Conservation (phyloP, 2,797 vertebrate genomes). For the Gila robusta region DNA sequence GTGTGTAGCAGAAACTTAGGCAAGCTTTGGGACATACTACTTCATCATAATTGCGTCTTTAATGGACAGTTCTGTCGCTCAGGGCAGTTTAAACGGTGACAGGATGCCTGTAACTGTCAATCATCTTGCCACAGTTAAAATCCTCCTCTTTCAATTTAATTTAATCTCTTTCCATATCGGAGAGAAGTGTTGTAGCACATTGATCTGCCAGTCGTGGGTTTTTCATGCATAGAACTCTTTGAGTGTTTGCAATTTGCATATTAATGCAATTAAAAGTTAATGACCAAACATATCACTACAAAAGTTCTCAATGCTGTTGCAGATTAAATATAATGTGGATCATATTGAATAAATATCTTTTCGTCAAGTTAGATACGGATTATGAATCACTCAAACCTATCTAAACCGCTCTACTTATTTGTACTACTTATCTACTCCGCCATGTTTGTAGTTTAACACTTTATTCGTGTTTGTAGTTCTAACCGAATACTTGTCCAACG, state of each 20-base stretch:
- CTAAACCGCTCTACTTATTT: no score
- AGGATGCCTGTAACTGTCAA: not conserved
- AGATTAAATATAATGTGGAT: not conserved
- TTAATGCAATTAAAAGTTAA: not conserved
- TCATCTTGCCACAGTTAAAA: not conserved
- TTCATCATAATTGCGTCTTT: not conserved
- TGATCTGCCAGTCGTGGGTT: not conserved
- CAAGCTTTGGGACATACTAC: not conserved
- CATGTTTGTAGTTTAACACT: no score
- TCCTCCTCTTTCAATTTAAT: not conserved
- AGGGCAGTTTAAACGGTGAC: not conserved
- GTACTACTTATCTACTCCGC: no score
- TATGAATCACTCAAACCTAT: not conserved
- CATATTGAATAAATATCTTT: no score
- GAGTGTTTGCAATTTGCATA: not conserved
- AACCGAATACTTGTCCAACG: no score
- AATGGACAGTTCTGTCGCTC: not conserved
- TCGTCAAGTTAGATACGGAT: not conserved
- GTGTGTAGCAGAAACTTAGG: not conserved
- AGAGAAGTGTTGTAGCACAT: not conserved
- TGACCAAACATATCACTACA: not conserved
- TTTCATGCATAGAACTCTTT: not conserved
- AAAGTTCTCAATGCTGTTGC: no score
- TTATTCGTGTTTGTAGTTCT: no score
- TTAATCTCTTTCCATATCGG: not conserved